Evolutionary conservation across 2,888 invertebrate genomes (phyloP), one percentile per base, ranked within the genome.

Genomic region (Macaria liturata): DNA sequence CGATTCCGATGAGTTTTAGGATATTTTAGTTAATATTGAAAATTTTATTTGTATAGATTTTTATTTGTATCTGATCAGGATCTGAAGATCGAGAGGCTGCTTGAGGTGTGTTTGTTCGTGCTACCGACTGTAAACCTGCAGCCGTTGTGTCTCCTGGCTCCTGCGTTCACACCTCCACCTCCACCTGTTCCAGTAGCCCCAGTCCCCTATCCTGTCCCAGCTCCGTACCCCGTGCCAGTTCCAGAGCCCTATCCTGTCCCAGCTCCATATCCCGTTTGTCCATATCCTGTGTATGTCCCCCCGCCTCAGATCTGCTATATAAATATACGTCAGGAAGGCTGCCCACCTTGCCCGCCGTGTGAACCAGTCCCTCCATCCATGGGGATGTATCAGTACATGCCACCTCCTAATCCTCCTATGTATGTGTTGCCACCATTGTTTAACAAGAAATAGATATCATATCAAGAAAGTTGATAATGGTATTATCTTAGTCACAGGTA

Each of bases 261-360:
- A 42, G 42, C 42, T 8, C 42, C 42, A 8, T 37, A 37, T 7
- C 44, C 50, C 4, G 37, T 45, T 8, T 45, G 37, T 37, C 37
- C 37, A 1, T 39, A 6, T 43, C 51, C 20, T 32, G 30, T 6
- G 4, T 37, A 8, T 9, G 4, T 51, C 3, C 51, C 30, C 0
- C 51, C 9, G 3, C 51, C 51, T 4, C 37, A 37, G 31, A 5
- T 51, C 1, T 51, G 51, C 31, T 44, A 30, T n/a, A 45, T 32
- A 37, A 44, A 37, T 7, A 9, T 32, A 3, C 45, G 51, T 30
- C 51, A 45, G 6, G 4, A 30, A 8, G 39, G 51, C 4, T 51
- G 51, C 30, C 45, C 51, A 9, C 51, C 51, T 7, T 51, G 51
- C 9, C 37, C 44, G 1, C 50, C 51, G 30, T 51, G 51, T 45